Percentiles rank a stretch among this genome's conserved stretches.
Evolutionary conservation across 2,113 vertebrate genomes (phyloP).

Genomic region (Trematomus loennbergii): DNA sequence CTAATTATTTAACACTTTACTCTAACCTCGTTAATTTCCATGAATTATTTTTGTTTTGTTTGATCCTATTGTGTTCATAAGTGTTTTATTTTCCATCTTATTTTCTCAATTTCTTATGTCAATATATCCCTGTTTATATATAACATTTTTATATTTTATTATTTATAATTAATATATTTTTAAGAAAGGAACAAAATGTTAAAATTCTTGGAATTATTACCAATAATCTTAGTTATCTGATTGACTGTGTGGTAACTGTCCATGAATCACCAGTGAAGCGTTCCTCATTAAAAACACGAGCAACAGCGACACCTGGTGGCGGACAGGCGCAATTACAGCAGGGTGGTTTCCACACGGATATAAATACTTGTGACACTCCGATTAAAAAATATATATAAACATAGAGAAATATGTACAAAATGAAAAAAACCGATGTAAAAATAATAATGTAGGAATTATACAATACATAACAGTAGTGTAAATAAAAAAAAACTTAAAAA

Average conservation of each 20-base stretch:
- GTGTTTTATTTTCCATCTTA: too few relatives aligned
- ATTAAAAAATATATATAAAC: background rate
- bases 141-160: too few relatives aligned
- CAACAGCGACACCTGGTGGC: conserved; percentile 50
- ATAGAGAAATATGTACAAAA: too few relatives aligned
- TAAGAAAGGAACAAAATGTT: background rate
- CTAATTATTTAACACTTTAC: background rate
- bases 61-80: too few relatives aligned
- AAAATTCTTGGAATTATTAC: background rate
- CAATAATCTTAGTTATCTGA: conserved; percentile 32
- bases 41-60: too few relatives aligned
- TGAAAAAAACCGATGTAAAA: too few relatives aligned
- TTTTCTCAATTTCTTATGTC: too few relatives aligned
- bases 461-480: too few relatives aligned
- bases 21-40: background rate
- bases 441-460: too few relatives aligned
- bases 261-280: conserved; percentile 25
- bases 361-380: too few relatives aligned
- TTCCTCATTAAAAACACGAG: conserved; percentile 17
- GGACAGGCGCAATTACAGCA: accelerated
- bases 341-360: background rate
- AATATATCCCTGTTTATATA: too few relatives aligned
- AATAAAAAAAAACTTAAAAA: too few relatives aligned
- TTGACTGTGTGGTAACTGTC: conserved; percentile 54
- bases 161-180: background rate